Conservation (phyloP, 2,888 invertebrate species). For the Panopea generosa region DNA sequence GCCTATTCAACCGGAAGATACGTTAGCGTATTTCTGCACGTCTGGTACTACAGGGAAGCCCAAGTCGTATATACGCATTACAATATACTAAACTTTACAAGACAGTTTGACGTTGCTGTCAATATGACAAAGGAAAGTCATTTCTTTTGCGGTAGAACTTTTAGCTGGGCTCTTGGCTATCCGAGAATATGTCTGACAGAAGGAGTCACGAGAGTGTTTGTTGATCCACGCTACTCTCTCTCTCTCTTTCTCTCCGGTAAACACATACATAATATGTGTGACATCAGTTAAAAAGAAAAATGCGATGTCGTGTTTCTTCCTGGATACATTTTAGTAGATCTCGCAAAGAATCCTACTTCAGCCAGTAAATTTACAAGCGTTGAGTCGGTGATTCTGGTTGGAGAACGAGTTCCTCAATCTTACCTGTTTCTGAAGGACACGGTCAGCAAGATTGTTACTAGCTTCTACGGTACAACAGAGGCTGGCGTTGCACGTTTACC, state of each 20-base stretch:
- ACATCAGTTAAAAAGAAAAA: conserved; percentile 43
- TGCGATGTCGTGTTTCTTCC: conserved; percentile 54
- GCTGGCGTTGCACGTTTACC: conserved; percentile 8
- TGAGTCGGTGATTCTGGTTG: conserved; percentile 17
- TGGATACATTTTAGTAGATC: conserved; percentile 44
- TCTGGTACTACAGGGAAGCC: conserved; percentile 54
- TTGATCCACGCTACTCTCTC: no score
- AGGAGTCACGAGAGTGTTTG: no score
- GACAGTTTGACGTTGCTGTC: not conserved
- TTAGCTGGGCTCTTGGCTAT: no score
- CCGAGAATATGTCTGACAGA: no score
- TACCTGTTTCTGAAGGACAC: no score
- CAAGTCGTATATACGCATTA: conserved; percentile 50
- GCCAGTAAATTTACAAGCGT: conserved; percentile 34
- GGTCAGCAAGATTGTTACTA: not conserved
- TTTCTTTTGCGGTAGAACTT: no score
- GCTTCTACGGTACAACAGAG: conserved; percentile 49
- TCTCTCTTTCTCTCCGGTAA: no score
- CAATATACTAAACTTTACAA: conserved; percentile 39
- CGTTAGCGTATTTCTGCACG: no score
- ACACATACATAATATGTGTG: no score
- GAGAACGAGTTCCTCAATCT: conserved; percentile 23
- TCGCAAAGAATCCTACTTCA: conserved; percentile 15
- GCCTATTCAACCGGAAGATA: conserved; percentile 45
- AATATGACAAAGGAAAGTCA: no score